A percentile compares a stretch with the other conserved stretches of the same genome.
Conservation (phyloP, 2,113 vertebrate species). For the Panthera leo region DNA sequence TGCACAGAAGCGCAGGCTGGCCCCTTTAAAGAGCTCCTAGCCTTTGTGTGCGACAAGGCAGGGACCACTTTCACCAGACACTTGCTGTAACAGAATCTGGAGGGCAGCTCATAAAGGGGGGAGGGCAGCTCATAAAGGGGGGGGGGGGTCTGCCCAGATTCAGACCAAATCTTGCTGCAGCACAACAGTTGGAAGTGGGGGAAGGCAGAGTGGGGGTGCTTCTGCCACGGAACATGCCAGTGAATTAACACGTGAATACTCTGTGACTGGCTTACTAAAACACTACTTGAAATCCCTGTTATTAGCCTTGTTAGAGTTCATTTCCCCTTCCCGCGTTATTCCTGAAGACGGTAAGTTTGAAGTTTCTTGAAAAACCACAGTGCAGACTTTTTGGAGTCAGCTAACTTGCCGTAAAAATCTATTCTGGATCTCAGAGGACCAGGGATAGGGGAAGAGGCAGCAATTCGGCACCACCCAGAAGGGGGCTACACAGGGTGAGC, state of each 20-base stretch:
- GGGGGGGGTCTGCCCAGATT: not conserved
- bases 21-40: constrained; percentile 66
- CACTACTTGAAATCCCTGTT: constrained; percentile 32
- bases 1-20: constrained; percentile 26
- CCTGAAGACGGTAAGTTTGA: constrained; percentile 21
- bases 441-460: not conserved
- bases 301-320: constrained; percentile 61
- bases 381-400: not conserved
- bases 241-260: constrained; percentile 63
- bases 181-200: constrained; percentile 38
- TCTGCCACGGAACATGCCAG: not conserved
- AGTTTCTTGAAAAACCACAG: constrained; percentile 41
- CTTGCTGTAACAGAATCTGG: not conserved
- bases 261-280: constrained; percentile 23
- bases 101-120: not conserved
- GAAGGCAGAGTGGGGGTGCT: not conserved
- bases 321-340: not conserved
- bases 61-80: constrained; percentile 28
- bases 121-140: no score
- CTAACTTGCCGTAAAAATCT: constrained; percentile 34
- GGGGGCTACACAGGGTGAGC: not conserved
- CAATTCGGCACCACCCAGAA: not conserved
- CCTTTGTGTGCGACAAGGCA: constrained; percentile 68
- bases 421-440: not conserved
- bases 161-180: constrained; percentile 31